A percentile compares a stretch with the other conserved stretches of the same genome.
phyloP scores from a whole-genome alignment of 1,140 invertebrate species.

The Papilio glaucus region DNA sequence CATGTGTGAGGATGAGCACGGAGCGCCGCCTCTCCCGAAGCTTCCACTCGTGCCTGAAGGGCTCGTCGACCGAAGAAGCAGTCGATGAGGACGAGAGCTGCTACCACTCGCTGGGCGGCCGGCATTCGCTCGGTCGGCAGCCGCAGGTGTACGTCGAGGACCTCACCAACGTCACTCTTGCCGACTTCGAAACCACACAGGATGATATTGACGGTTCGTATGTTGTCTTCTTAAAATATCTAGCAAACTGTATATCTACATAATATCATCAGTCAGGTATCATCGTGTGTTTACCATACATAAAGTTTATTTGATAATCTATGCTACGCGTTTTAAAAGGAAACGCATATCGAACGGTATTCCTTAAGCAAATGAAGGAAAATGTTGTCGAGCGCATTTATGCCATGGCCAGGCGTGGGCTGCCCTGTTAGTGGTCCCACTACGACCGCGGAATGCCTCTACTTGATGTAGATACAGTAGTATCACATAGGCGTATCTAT shows the following conservation, averaged over 20 bases:
- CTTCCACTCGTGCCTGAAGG: conserved; percentile 87
- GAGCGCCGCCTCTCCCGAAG: conserved; percentile 86
- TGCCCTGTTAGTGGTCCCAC: conserved; percentile 26
- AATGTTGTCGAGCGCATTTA: conserved; percentile 30
- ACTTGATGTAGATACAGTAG: conserved; percentile 1
- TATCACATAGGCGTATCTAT: not conserved
- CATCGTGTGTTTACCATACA: too few relatives aligned
- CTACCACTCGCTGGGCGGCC: conserved; percentile 75
- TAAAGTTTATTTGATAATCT: too few relatives aligned
- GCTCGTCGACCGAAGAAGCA: conserved; percentile 85
- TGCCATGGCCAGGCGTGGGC: conserved; percentile 33
- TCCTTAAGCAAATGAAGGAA: conserved; percentile 26
- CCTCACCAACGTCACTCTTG: conserved; percentile 69
- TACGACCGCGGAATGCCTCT: conserved; percentile 29
- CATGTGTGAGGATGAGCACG: conserved; percentile 85
- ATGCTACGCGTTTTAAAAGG: too few relatives aligned
- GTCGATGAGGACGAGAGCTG: conserved; percentile 77
- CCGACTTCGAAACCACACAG: conserved; percentile 69
- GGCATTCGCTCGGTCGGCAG: conserved; percentile 70
- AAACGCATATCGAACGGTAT: not conserved
- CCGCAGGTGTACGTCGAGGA: conserved; percentile 76
- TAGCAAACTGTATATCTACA: too few relatives aligned
- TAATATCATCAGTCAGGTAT: too few relatives aligned
- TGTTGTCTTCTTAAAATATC: conserved; percentile 20
- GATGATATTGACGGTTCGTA: conserved; percentile 77